Percentiles rank a stretch among this genome's conserved stretches.
phyloP scores from a whole-genome alignment of 2,113 vertebrate genomes.

The Herpetotheres cachinnans region DNA sequence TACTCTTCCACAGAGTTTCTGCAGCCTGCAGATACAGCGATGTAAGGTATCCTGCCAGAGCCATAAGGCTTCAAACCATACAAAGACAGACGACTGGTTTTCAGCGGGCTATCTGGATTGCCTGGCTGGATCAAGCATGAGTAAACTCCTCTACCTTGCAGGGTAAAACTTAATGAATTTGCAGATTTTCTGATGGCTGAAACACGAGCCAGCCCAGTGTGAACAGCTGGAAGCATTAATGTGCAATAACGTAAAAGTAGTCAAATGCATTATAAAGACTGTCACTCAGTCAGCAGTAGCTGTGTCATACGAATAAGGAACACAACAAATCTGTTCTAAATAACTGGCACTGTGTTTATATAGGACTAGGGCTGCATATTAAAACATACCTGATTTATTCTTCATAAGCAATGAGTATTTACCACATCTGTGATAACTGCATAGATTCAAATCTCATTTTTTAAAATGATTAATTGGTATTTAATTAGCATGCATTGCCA shows the following conservation, averaged over 20 bases:
- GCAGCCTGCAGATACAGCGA: neutral
- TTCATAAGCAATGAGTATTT: constrained; percentile 33
- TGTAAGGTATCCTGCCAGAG: neutral
- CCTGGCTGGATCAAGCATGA: neutral
- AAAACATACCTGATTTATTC: constrained; percentile 25
- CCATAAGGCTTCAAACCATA: neutral
- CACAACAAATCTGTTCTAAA: neutral
- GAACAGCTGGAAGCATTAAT: neutral
- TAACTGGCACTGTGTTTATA: neutral
- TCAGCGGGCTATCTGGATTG: neutral
- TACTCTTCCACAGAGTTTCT: neutral
- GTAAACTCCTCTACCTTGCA: neutral
- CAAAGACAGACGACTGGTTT: neutral
- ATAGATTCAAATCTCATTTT: neutral
- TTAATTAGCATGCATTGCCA: constrained; percentile 41
- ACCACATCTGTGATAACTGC: constrained; percentile 3
- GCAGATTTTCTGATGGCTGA: neutral
- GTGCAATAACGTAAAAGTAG: neutral
- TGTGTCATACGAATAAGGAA: neutral
- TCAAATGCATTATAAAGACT: neutral
- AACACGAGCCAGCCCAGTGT: neutral
- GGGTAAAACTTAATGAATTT: neutral
- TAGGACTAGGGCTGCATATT: neutral
- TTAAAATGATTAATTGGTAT: constrained; percentile 34
- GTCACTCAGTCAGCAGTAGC: neutral